Percentiles rank a stretch among this genome's conserved stretches.
phyloP scores from a whole-genome alignment of 2,113 vertebrate species.

The Cyrtonyx montezumae region DNA sequence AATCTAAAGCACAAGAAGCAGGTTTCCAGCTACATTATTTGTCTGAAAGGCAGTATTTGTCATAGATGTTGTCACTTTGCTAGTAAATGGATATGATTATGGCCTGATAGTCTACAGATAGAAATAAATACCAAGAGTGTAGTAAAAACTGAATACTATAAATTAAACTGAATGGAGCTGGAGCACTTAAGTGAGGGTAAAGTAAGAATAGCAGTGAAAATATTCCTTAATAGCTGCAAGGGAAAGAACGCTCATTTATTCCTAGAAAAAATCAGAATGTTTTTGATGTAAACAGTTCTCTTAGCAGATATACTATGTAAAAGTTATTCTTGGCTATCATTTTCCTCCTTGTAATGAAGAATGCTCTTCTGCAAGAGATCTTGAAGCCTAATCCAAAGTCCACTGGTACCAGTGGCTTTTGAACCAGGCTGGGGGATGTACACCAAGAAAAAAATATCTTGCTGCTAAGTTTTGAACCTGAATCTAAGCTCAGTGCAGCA shows the following conservation, averaged over 20 bases:
- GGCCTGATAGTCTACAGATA: not conserved
- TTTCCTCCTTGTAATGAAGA: not conserved
- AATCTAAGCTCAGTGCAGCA: not conserved
- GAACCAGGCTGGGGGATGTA: not conserved
- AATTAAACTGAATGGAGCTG: not conserved
- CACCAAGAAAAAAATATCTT: not conserved
- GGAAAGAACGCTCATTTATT: not conserved
- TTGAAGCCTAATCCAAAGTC: not conserved
- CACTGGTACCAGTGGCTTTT: not conserved
- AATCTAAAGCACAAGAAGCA: not conserved
- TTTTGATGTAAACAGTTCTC: not conserved
- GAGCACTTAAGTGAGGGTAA: not conserved
- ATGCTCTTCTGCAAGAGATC: not conserved
- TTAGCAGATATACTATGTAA: not conserved
- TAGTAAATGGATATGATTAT: not conserved
- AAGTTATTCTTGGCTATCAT: not conserved
- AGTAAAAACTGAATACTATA: not conserved
- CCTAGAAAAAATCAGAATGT: not conserved
- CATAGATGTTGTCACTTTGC: not conserved
- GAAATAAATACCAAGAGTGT: not conserved
- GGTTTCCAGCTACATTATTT: not conserved
- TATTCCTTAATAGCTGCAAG: not conserved
- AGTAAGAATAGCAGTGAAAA: not conserved
- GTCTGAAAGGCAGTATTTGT: not conserved
- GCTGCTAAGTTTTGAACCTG: not conserved